A percentile compares a stretch with the other conserved stretches of the same genome.
These are phyloP conservation scores for Theristicus caerulescens DNA, from an alignment of 2,113 vertebrate genomes.

Conservation along the genomic window DNA sequence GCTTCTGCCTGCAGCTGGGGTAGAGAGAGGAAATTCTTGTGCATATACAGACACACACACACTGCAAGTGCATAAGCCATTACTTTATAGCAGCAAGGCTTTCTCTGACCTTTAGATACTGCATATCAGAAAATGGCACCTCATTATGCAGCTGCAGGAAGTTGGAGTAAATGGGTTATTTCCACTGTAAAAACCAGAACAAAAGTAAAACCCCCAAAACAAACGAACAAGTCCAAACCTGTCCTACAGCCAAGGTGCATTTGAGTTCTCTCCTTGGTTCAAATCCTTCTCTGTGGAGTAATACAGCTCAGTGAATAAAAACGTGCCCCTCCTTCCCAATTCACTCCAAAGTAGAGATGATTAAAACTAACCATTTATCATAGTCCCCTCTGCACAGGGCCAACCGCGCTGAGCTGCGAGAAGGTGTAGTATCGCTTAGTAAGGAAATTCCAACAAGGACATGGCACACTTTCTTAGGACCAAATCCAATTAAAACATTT, in stretches of 20 bases:
- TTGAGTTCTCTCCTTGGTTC: not conserved
- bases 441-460: slow-evolving; percentile 60
- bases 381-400: slow-evolving; percentile 6
- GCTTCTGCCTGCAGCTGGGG: not conserved
- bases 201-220: not conserved
- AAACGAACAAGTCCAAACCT: not conserved
- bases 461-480: slow-evolving; percentile 50
- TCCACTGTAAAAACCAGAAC: not conserved
- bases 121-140: slow-evolving; percentile 1
- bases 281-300: not conserved
- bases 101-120: slow-evolving; percentile 42
- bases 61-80: not conserved
- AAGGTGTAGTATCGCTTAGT: not conserved
- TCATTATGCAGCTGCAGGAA: not conserved
- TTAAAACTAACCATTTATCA: slow-evolving; percentile 56
- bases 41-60: not conserved
- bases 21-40: not conserved
- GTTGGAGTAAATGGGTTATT: not conserved
- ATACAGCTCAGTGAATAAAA: slow-evolving; percentile 22
- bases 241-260: not conserved
- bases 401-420: not conserved
- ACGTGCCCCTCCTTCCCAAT: slow-evolving; percentile 28
- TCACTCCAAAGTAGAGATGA: slow-evolving; percentile 31
- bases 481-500: slow-evolving; percentile 67
- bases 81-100: slow-evolving; percentile 9